Conservation (phyloP, 2,113 vertebrate genomes). For the Artemisiospiza belli region DNA sequence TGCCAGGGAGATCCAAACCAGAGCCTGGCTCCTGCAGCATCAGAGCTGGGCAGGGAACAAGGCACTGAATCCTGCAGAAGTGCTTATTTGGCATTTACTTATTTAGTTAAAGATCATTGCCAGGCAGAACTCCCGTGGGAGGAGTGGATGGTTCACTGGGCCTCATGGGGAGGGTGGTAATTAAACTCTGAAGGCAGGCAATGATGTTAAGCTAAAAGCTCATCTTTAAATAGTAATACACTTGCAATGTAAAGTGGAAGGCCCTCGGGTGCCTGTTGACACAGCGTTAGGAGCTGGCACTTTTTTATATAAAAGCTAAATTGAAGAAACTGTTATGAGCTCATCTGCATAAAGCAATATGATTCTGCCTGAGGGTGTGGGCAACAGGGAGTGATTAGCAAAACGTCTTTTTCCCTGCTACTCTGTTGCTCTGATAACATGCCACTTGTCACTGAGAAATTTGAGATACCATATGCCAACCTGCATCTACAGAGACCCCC, state of each 20-base stretch:
- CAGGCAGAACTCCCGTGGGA: slow-evolving; percentile 75
- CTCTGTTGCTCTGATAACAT: slow-evolving; percentile 78
- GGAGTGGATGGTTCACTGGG: slow-evolving; percentile 75
- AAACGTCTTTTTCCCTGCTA: slow-evolving; percentile 73
- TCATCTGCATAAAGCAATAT: slow-evolving; percentile 92
- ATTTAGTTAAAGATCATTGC: slow-evolving; percentile 81
- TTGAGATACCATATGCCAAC: slow-evolving; percentile 86
- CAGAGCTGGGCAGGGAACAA: slow-evolving; percentile 24
- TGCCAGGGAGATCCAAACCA: background rate
- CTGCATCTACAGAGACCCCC: slow-evolving; percentile 78
- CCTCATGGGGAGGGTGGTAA: slow-evolving; percentile 84
- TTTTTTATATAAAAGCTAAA: slow-evolving; percentile 83
- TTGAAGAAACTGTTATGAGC: slow-evolving; percentile 87
- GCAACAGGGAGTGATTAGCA: slow-evolving; percentile 87
- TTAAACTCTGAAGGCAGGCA: slow-evolving; percentile 82
- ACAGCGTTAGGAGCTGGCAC: slow-evolving; percentile 79
- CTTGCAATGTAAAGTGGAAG: slow-evolving; percentile 77
- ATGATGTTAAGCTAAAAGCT: slow-evolving; percentile 85
- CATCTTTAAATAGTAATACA: slow-evolving; percentile 86
- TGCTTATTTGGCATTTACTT: slow-evolving; percentile 74
- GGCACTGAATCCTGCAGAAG: slow-evolving; percentile 63
- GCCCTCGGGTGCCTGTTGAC: slow-evolving; percentile 92
- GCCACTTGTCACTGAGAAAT: slow-evolving; percentile 87
- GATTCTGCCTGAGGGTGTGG: slow-evolving; percentile 85
- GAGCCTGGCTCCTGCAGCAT: background rate